Evolutionary conservation across 2,113 vertebrate genomes (phyloP), one percentile per base, ranked within the genome.

Genomic region (Otis tarda): DNA sequence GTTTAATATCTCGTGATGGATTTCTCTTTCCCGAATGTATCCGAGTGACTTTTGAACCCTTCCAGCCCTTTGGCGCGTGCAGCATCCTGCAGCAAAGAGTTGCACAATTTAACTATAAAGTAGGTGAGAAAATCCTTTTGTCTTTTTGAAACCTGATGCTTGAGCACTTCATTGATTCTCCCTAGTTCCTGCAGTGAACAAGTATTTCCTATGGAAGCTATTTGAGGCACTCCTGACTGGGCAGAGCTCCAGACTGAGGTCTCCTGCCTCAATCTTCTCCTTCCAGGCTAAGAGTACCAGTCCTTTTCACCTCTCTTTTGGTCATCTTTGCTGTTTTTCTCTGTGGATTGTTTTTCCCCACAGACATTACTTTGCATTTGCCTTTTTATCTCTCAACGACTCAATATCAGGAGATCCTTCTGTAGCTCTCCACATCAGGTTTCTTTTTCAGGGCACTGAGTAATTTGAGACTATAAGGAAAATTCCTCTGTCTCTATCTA

Each of bases 121-220:
- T 5, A 21, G 15, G 2, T 41, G n/a, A 73, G 28, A 37, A 91
- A 43, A 87, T 33, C 25, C 12, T 37, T 67, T 49, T 33, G 14
- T 25, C 24, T 49, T 50, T 37, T 21, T 47, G 4, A 57, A 45
- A 64, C 9, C 39, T 61, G 8, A 11, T 25, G 3, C 15, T 64
- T 27, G 24, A 89, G 19, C 19, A 59, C 8, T 52, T 52, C 28
- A 18, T 41, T 52, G 59, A 22, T 43, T 76, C 25, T 64, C 37
- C 20, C 12, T 12, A 4, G 49, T 28, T 69, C 19, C 45, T 69
- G 35, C 18, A 60, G 22, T 14, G 57, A 56, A 5, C 14, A 53
- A 12, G 9, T 25, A 28, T 27, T 68, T 76, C n/a, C 31, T 43
- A 18, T 41, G 0, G 0, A 5, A 67, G 43, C 20, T 90, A 6